phyloP scores from a whole-genome alignment of 2,113 vertebrate genomes.

The Sardina pilchardus region DNA sequence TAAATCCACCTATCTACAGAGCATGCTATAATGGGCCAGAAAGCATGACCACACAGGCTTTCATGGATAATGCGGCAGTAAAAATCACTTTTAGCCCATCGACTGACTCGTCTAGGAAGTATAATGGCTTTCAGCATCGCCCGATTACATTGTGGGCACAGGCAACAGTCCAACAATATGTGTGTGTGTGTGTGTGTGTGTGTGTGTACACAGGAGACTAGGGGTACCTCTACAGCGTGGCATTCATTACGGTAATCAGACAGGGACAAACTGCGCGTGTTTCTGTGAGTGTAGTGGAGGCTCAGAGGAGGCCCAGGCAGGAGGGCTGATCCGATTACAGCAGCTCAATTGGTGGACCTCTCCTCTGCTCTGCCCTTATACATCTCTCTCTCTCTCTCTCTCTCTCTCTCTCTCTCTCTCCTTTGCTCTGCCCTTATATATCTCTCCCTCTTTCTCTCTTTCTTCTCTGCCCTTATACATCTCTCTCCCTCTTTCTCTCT shows the following conservation, averaged over 20 bases:
- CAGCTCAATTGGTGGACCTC: neutral
- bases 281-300: neutral
- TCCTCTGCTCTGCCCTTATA: neutral
- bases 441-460: neutral
- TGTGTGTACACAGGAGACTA: neutral
- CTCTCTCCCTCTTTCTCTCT: neutral
- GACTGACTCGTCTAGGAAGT: neutral
- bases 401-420: neutral
- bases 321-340: neutral
- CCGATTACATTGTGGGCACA: neutral
- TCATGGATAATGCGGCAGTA: neutral
- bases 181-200: slow-evolving; percentile 1
- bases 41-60: neutral
- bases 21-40: neutral
- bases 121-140: neutral
- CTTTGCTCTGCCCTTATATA: neutral
- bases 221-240: neutral
- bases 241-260: neutral
- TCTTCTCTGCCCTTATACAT: neutral
- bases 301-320: neutral
- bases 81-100: neutral
- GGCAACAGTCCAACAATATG: neutral
- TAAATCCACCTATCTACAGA: neutral
- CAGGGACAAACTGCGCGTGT: neutral
- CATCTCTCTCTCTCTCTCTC: neutral